Percentiles rank a stretch among this genome's conserved stretches.
phyloP scores from a whole-genome alignment of 35 echinoderm and acorn worm species.

The Chiridota heheva region DNA sequence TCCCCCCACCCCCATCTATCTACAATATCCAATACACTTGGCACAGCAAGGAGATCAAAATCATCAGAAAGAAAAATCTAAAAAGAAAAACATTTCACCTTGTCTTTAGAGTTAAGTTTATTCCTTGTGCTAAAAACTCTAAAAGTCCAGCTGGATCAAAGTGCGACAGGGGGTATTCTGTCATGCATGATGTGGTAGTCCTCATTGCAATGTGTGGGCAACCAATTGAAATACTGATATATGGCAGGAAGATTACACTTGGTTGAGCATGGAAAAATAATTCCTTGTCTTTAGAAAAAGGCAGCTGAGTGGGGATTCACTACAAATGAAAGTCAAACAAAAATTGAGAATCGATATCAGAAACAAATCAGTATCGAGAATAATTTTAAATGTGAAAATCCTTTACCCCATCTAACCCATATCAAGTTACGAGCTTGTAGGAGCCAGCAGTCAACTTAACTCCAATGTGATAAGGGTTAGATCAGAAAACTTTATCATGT shows the following conservation, averaged over 20 bases:
- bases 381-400: too few relatives aligned
- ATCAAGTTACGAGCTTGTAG: too few relatives aligned
- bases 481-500: neutral
- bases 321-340: conserved; percentile 23
- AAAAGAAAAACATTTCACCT: conserved; percentile 38
- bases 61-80: neutral
- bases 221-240: too few relatives aligned
- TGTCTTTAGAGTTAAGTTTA: conserved; percentile 98
- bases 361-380: neutral
- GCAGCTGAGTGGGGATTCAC: conserved; percentile 74
- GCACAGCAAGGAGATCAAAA: too few relatives aligned
- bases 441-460: too few relatives aligned
- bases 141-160: too few relatives aligned
- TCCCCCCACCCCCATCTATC: too few relatives aligned
- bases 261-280: conserved; percentile 82
- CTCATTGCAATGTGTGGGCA: conserved; percentile 67
- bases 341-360: neutral
- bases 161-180: conserved; percentile 76
- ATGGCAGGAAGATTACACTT: conserved; percentile 93
- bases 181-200: conserved; percentile 98
- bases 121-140: conserved; percentile 58
- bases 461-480: too few relatives aligned
- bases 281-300: too few relatives aligned
- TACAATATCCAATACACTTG: too few relatives aligned
- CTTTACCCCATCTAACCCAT: too few relatives aligned